Evolutionary conservation across 1,140 invertebrate species (phyloP).

Genomic region (Phymorhynchus buccinoides): DNA sequence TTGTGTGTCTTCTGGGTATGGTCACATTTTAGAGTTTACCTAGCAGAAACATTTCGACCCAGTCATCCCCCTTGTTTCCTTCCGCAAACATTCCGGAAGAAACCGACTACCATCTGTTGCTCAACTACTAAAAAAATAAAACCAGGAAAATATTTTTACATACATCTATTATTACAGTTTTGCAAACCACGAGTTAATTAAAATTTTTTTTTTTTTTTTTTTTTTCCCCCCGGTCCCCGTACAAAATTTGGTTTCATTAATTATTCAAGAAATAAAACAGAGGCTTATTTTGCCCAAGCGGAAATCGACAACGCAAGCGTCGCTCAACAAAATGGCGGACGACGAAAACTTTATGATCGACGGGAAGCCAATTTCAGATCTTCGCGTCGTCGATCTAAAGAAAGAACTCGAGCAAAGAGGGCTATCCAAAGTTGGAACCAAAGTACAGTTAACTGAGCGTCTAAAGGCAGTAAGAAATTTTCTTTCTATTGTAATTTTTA

Average conservation of each 20-base stretch:
- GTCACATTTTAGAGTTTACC: too few relatives aligned
- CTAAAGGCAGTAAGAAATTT: conserved; percentile 69
- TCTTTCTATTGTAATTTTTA: not conserved
- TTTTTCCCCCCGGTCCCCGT: too few relatives aligned
- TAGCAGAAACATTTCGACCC: too few relatives aligned
- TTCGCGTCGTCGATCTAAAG: conserved; percentile 73
- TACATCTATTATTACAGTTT: not conserved
- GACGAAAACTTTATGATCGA: conserved; percentile 64
- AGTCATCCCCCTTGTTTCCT: conserved; percentile 12
- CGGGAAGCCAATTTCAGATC: conserved; percentile 68
- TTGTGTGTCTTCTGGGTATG: too few relatives aligned
- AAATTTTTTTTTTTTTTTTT: too few relatives aligned
- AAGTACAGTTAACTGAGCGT: conserved; percentile 69
- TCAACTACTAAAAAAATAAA: not conserved
- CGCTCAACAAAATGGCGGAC: conserved; percentile 71
- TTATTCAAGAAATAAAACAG: not conserved
- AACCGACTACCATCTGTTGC: not conserved
- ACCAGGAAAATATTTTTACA: not conserved
- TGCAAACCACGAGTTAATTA: not conserved
- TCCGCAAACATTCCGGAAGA: conserved; percentile 27
- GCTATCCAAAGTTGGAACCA: conserved; percentile 72
- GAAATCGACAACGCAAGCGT: conserved; percentile 44
- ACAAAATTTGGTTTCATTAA: too few relatives aligned
- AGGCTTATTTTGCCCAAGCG: conserved; percentile 2
- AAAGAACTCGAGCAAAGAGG: conserved; percentile 72